Percentiles rank a stretch among this genome's conserved stretches.
phyloP scores from a whole-genome alignment of 1,140 invertebrate genomes.

The Zaprionus gabonicus region DNA sequence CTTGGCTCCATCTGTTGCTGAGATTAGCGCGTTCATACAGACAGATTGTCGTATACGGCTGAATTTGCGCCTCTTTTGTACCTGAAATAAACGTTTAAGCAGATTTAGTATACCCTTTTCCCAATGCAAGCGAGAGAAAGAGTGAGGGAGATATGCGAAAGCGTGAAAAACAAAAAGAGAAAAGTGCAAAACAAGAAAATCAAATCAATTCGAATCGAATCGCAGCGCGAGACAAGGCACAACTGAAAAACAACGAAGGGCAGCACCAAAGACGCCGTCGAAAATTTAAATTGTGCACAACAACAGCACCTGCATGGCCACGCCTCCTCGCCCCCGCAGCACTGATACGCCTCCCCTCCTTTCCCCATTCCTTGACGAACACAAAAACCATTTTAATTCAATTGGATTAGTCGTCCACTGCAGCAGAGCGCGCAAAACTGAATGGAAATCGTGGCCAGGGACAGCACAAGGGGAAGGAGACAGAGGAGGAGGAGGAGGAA shows the following conservation, averaged over 20 bases:
- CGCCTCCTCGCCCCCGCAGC: too few species aligned
- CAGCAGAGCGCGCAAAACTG: conserved; percentile 32
- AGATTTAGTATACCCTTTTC: not conserved
- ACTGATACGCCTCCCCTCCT: conserved; percentile 24
- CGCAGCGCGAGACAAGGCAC: conserved; percentile 52
- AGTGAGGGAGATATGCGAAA: too few species aligned
- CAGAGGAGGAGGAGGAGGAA: too few species aligned
- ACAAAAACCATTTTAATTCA: conserved; percentile 71
- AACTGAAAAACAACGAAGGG: conserved; percentile 16
- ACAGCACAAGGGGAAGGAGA: conserved; percentile 28
- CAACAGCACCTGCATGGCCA: conserved; percentile 37
- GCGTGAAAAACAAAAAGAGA: conserved; percentile 27
- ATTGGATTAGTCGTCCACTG: conserved; percentile 71
- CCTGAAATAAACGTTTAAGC: too few species aligned
- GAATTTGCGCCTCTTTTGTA: not conserved
- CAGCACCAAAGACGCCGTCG: conserved; percentile 10
- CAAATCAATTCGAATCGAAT: conserved; percentile 62
- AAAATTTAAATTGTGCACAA: conserved; percentile 65
- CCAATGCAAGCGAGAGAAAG: too few species aligned
- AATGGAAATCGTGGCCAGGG: conserved; percentile 36
- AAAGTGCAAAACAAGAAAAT: conserved; percentile 36
- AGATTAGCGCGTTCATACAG: not conserved
- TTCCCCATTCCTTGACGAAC: conserved; percentile 30
- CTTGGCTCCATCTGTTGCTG: not conserved
- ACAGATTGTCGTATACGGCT: not conserved